Evolutionary conservation across 2,113 vertebrate genomes (phyloP).

Genomic region (Electrona antarctica): DNA sequence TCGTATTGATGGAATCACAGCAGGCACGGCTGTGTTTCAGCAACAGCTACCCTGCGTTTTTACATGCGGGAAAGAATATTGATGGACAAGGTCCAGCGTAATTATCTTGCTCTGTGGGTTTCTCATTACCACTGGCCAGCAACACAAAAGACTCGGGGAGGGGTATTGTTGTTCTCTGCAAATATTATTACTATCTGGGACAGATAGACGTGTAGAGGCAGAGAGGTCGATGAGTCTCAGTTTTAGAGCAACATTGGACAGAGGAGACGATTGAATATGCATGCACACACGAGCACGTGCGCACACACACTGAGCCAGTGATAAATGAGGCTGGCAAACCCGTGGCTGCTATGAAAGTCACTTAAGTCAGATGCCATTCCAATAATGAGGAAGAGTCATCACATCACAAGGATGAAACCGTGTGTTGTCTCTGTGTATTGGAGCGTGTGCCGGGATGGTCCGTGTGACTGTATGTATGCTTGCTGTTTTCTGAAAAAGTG

Average conservation of each 20-base stretch:
- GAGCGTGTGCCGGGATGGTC: not conserved
- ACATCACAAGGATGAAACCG: not conserved
- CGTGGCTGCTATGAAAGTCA: slow-evolving; percentile 40
- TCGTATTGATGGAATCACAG: slow-evolving; percentile 31
- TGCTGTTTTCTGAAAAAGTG: slow-evolving; percentile 24
- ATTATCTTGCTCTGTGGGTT: slow-evolving; percentile 30
- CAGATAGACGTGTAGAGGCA: slow-evolving; percentile 35
- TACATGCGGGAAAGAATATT: slow-evolving; percentile 14
- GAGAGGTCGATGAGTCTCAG: slow-evolving; percentile 41
- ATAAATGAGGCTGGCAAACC: slow-evolving; percentile 48
- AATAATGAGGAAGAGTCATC: slow-evolving; percentile 42
- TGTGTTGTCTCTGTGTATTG: not conserved
- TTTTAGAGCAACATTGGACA: slow-evolving; percentile 35
- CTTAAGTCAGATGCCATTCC: slow-evolving; percentile 58
- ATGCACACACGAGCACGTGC: not conserved
- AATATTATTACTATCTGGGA: slow-evolving; percentile 59
- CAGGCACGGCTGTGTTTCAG: slow-evolving; percentile 6
- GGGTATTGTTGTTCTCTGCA: slow-evolving; percentile 63
- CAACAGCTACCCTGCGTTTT: slow-evolving; percentile 7
- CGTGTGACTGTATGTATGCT: slow-evolving; percentile 23
- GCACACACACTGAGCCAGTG: slow-evolving; percentile 34
- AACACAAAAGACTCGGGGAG: slow-evolving; percentile 46
- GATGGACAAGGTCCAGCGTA: slow-evolving; percentile 32
- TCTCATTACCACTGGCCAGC: slow-evolving; percentile 49
- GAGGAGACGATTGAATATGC: slow-evolving; percentile 19